Base-by-base conservation (phyloP, 2,888 invertebrate genomes). In the Colostygia pectinataria region DNA sequence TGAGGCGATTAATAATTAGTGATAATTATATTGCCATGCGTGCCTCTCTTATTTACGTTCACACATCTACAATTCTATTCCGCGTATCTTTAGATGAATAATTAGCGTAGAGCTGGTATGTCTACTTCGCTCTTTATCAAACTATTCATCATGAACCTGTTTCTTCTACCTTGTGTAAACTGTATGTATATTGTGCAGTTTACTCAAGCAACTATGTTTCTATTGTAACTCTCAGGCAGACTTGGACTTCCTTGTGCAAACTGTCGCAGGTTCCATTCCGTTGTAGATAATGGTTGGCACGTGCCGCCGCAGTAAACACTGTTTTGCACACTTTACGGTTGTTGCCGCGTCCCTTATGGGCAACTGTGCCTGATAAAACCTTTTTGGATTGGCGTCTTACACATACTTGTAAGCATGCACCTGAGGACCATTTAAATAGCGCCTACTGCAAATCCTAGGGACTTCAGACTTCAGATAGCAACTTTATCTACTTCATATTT, bases 301-400 rank as follows among this genome's bases (percentile, higher is more conserved):
- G 57, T 55, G 55, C 48, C 54, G 29, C n/a, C 28, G 46, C 27
- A 49, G 54, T 57, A 57, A 57, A 55, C 55, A 55, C 47, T 53
- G 51, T 47, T 53, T 59, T 53, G 53, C 36, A 41, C 38, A 53
- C 48, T 55, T 53, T 59, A 59, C 38, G 49, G 49, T 46, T 53
- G 46, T 55, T 48, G 38, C 33, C 12, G 37, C 33, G 27, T 47
- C 43, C 46, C 42, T 45, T 40, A 42, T 27, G 52, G 52, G 42
- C 40, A 49, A 54, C 49, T 41, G 42, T 45, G 54, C 53, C 40
- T 54, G 49, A 50, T 52, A 46, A 54, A 49, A 48, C 33, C 36
- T 36, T 53, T 47, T 40, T 47, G 39, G 25, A 53, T 39, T 43
- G 43, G 18, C 7, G 27, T 27, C 39, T 33, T 39, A 23, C 32